Evolutionary conservation across 1,140 invertebrate species (phyloP), one percentile per base, ranked within the genome.

Genomic region (Drosophila equinoxialis): DNA sequence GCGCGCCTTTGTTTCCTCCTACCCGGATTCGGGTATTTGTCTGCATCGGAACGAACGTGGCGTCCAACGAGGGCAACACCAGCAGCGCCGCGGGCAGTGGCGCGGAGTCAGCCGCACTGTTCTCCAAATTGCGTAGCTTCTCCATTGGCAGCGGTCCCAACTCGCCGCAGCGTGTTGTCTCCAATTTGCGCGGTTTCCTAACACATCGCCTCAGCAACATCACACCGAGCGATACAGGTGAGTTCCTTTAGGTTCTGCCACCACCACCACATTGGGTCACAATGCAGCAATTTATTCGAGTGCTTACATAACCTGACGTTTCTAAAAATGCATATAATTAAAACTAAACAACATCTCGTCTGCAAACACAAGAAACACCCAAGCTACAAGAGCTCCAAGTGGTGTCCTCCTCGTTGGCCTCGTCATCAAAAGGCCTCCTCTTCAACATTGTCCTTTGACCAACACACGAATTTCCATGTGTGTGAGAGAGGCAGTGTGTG

Each of bases 181-280:
- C 92, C 80, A 94, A 94, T 82, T 93, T 94, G 82, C 93, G 94
- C 79, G 94, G 94, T 73, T 94, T 93, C 81, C 92, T 94, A 79
- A 92, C 93, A 70, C 93, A 92, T 87, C 92, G 93, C 69, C 79
- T 92, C 30, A 93, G 94, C 72, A 93, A 93, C 71, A 92, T 92
- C 73, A 93, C 93, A 72, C 92, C 94, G 68, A 93, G 93, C 65
- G 93, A 94, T 85, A 94, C 94, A 94, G 94, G 94, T 94, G 79
- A 93, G 92, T 68, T 42, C 35, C 54, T 65, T 30, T 6, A 30
- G 30, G 30, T 30, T 30, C 30, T 30, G 6, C 6, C 30, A 30
- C 30, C 30, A 6, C 30, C 30, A 30, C 26, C 26, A 26, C 33
- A 37, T 37, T 39, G 37, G 37, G 17, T 39, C 14, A 20, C 30